Evolutionary conservation across 1,140 invertebrate species (phyloP).

Genomic region (Drosophila baimaii): DNA sequence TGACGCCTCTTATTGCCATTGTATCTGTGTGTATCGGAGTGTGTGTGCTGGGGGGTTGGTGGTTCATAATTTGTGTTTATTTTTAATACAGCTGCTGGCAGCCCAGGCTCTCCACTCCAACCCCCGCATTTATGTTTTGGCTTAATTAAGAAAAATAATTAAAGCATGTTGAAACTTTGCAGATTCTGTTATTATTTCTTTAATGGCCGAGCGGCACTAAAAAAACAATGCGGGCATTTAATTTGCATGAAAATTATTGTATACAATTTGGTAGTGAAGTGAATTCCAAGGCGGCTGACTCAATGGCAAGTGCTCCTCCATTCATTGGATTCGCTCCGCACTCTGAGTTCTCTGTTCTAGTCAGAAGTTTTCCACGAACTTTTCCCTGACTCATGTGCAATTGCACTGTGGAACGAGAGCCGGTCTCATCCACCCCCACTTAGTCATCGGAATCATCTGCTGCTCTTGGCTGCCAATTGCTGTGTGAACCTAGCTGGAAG

Average conservation of each 20-base stretch:
- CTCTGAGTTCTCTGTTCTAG: constrained; percentile 2
- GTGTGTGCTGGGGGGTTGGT: constrained; percentile 25
- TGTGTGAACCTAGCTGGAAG: constrained; percentile 65
- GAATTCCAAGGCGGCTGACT: constrained; percentile 46
- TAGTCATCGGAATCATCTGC: constrained; percentile 58
- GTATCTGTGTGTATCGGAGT: constrained; percentile 1
- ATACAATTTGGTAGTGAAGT: constrained; percentile 23
- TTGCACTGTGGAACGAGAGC: constrained; percentile 16
- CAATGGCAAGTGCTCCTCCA: constrained; percentile 30
- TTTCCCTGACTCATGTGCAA: constrained; percentile 54
- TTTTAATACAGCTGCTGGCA: constrained; percentile 53
- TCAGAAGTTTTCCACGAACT: constrained; percentile 45
- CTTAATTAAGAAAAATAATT: constrained; percentile 66
- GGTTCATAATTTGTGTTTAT: constrained; percentile 58
- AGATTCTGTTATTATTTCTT: constrained; percentile 53
- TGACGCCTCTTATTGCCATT: constrained; percentile 58
- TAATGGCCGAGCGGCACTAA: constrained; percentile 34
- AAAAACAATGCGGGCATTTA: constrained; percentile 42
- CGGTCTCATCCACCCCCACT: constrained; percentile 23
- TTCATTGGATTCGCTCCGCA: constrained; percentile 22
- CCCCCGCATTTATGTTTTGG: constrained; percentile 37
- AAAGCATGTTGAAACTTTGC: constrained; percentile 59
- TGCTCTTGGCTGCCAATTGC: constrained; percentile 54
- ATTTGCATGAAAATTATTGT: constrained; percentile 50
- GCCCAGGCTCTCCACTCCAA: background rate